Evolutionary conservation across 2,888 invertebrate genomes (phyloP), one percentile per base, ranked within the genome.

Genomic region (Anthrax anthrax): DNA sequence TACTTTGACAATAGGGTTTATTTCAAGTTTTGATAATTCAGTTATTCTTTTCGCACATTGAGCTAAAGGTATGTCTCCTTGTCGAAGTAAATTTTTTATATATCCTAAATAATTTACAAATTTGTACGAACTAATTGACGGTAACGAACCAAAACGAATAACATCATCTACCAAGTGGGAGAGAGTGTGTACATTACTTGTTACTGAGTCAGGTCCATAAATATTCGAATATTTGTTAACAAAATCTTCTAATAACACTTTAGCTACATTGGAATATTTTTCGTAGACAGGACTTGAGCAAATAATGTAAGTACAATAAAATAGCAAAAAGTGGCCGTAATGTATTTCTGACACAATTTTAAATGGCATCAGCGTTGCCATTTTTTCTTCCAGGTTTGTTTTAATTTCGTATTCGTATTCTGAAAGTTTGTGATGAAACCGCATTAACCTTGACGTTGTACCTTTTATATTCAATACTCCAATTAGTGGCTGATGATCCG

Each of bases 11-110:
- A 4, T 2, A 32, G 4, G 29, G 9, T 32, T 32, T 32, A 32
- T 32, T 32, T 32, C 29, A 32, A 32, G 29, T 12, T 32, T 32
- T 12, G 4, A 32, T 12, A 32, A 32, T 52, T 56, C 56, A 18
- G 44, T 37, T 34, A 56, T 37, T 39, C 54, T 42, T 49, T 54
- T 55, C 32, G 56, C 56, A 19, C 54, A 48, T 50, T 57, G 55
- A 16, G 43, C 43, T 37, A 57, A 42, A 5, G 12, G 29, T 12
- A 3, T 32, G 12, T 32, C 12, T 32, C 6, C 29, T 32, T 32
- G 29, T 32, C 29, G 29, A 12, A 32, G 29, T 9, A 32, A 12
- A 2, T 1, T 5, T 32, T 32, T 32, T 32, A 32, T 12, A 32
- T 32, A 32, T 32, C 29, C 29, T 12, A 32, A 12, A 5, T 32